A percentile compares a stretch with the other conserved stretches of the same genome.
Evolutionary conservation across 2,113 vertebrate genomes (phyloP).

Genomic region (Lasiurus cinereus): DNA sequence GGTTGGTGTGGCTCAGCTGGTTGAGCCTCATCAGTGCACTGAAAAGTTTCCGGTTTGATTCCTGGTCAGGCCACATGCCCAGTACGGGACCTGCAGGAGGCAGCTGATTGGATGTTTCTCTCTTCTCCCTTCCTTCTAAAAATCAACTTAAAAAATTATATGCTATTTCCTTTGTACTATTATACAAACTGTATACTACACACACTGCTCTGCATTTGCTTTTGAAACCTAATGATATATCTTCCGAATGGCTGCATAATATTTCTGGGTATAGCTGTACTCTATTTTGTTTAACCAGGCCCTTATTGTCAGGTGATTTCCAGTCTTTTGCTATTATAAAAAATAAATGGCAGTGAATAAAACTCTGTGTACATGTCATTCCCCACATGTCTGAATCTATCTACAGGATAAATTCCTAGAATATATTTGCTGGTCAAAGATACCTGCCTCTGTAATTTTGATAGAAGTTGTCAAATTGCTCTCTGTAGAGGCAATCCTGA

Average conservation of each 20-base stretch:
- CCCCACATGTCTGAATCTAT: neutral
- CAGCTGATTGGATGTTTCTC: neutral
- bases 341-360: neutral
- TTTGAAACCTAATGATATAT: neutral
- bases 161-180: neutral
- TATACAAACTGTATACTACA: neutral
- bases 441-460: conserved; percentile 22
- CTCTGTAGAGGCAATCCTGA: neutral
- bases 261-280: neutral
- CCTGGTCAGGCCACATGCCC: neutral
- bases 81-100: neutral
- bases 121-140: neutral
- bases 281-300: neutral
- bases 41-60: neutral
- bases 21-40: neutral
- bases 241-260: neutral
- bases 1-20: neutral
- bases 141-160: neutral
- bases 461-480: neutral
- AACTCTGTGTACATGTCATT: neutral
- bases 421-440: neutral
- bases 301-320: neutral
- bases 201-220: neutral
- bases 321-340: neutral
- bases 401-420: neutral